Base-by-base conservation (phyloP, 2,888 invertebrate genomes). In the Scrobipalpa atriplicella region DNA sequence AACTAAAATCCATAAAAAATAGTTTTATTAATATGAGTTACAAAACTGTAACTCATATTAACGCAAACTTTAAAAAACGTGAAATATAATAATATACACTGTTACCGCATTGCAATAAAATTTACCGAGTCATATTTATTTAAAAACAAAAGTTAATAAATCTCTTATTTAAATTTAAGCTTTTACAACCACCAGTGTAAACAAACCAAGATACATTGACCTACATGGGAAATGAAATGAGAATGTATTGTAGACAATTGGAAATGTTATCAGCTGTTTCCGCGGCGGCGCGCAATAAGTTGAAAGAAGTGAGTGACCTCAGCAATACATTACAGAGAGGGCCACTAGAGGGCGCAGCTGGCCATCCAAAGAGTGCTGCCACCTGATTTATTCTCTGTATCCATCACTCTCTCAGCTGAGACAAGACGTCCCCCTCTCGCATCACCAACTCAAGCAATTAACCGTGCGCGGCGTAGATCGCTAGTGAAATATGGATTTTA, bases 371-470 rank as follows among this genome's bases (percentile, higher is more conserved):
- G 82, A 87, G 84, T 82, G 81, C 81, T 80, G 84, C 80, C 83
- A 83, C 77, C 85, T 87, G 92, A 92, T 92, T 92, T 91, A 92
- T 90, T 83, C 84, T 76, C 79, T 74, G 82, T 78, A 91, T 92
- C 88, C 87, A 89, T 92, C 92, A 91, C 87, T 78, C 76, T 72
- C 82, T 83, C 84, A 83, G 82, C 85, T 85, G 86, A 85, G 85
- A 83, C 82, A 81, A 82, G 82, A 84, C 85, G 85, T 86, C 85
- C 82, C 84, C 82, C 80, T 78, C 77, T 74, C 74, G 70, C 73
- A 83, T 84, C 83, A 78, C 78, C 76, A 82, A 83, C 78, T 84
- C 75, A 77, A 72, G 75, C 81, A 79, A 80, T 83, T 84, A 80
- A 82, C 75, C 75, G 5, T 56, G 21, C 29, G 21, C 21, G 13